A percentile compares a stretch with the other conserved stretches of the same genome.
These are phyloP conservation scores for Spodoptera picta DNA, from an alignment of 2,888 invertebrate species.

Conservation along the genomic window DNA sequence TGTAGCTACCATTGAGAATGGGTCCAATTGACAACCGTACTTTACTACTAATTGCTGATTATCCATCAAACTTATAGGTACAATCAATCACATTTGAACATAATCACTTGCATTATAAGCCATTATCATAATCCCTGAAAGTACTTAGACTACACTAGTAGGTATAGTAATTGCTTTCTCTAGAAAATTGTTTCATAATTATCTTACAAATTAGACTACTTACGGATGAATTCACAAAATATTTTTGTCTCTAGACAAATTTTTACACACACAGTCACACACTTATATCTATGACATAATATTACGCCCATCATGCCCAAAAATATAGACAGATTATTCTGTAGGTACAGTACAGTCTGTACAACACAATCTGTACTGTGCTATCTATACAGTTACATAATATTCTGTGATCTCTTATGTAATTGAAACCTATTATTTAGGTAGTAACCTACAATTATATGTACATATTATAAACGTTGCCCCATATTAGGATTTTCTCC, in stretches of 20 bases:
- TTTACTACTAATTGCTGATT: conserved; percentile 63
- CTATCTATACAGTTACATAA: no score
- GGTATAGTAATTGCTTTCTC: conserved; percentile 20
- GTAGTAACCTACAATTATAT: no score
- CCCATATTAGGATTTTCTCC: no score
- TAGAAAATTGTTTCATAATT: conserved; percentile 28
- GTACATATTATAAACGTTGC: no score
- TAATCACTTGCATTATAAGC: conserved; percentile 56
- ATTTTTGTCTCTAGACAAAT: conserved; percentile 10
- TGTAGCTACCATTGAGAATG: conserved; percentile 30
- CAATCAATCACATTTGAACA: conserved; percentile 63
- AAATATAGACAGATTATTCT: no score
- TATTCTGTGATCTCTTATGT: no score
- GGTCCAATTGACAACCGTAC: conserved; percentile 32
- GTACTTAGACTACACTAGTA: conserved; percentile 22
- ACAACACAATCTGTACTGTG: no score
- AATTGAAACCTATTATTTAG: no score
- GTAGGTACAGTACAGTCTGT: no score
- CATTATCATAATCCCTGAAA: conserved; percentile 34
- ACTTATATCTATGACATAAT: no score
- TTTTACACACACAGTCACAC: neutral
- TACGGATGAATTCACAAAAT: conserved; percentile 22
- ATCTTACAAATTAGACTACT: conserved; percentile 26
- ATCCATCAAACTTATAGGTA: conserved; percentile 67
- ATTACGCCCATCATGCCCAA: no score